Percentiles rank a stretch among this genome's conserved stretches.
These are phyloP conservation scores for Orchesellides sinensis DNA, from an alignment of 2,888 invertebrate species.

Conservation along the genomic window DNA sequence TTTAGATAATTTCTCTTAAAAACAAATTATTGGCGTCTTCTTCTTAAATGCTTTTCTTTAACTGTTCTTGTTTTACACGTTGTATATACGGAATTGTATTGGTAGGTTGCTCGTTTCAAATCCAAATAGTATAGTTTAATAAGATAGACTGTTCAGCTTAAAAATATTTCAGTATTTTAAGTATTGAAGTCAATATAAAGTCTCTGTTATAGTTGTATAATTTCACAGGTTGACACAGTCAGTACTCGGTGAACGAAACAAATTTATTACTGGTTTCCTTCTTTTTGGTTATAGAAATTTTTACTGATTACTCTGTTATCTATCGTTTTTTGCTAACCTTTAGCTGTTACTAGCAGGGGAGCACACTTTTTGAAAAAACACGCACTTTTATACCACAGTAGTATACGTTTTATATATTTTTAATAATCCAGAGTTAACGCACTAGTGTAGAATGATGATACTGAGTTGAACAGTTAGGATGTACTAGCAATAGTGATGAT, in stretches of 20 bases:
- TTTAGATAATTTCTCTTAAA: too few relatives aligned
- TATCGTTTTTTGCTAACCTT: too few relatives aligned
- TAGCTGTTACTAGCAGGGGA: too few relatives aligned
- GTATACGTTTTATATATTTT: too few relatives aligned
- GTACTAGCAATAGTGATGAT: not conserved
- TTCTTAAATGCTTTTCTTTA: not conserved
- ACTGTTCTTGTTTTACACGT: not conserved
- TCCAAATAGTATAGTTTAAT: slow-evolving; percentile 2
- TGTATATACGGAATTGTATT: slow-evolving; percentile 2
- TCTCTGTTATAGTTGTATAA: slow-evolving; percentile 35
- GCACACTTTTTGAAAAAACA: too few relatives aligned
- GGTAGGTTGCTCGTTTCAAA: not conserved
- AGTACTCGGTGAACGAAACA: slow-evolving; percentile 3
- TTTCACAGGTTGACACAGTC: slow-evolving; percentile 67
- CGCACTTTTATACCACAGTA: too few relatives aligned
- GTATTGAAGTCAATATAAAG: not conserved
- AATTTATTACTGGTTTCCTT: not conserved
- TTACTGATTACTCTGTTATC: too few relatives aligned
- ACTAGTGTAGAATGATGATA: not conserved
- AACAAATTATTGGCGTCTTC: not conserved
- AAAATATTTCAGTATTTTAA: slow-evolving; percentile 37
- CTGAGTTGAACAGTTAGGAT: not conserved
- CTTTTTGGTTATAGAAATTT: too few relatives aligned
- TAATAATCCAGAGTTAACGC: too few relatives aligned
- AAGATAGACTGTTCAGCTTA: slow-evolving; percentile 30